Percentiles rank a stretch among this genome's conserved stretches.
phyloP scores from a whole-genome alignment of 2,888 invertebrate species.

The Boloria euphrosyne region DNA sequence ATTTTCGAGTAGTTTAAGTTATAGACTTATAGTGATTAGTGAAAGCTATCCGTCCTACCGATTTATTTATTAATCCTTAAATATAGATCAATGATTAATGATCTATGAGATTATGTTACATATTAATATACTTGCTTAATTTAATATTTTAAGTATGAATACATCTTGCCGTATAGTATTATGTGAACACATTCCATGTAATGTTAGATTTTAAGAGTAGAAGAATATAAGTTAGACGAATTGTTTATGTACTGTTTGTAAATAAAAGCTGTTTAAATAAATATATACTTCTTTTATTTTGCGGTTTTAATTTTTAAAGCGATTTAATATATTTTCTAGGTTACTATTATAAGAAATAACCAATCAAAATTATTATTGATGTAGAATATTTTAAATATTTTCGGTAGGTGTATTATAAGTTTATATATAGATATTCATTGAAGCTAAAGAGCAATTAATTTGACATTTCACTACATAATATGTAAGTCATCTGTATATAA shows the following conservation, averaged over 20 bases:
- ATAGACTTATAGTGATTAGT: conserved; percentile 45
- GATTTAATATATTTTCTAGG: background rate
- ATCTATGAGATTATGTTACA: conserved; percentile 14
- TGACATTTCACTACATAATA: no score
- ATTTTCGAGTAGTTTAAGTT: conserved; percentile 33
- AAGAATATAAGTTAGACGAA: conserved; percentile 22
- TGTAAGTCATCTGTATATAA: no score
- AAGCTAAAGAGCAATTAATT: no score
- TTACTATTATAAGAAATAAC: background rate
- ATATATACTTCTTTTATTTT: conserved; percentile 27
- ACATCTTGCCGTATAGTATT: conserved; percentile 79
- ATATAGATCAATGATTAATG: conserved; percentile 12
- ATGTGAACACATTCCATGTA: conserved; percentile 39
- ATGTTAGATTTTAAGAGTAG: conserved; percentile 14
- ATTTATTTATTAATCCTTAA: conserved; percentile 43
- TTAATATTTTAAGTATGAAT: conserved; percentile 31
- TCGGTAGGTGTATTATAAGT: no score
- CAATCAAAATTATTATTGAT: no score
- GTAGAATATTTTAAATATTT: no score
- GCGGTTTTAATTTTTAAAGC: background rate
- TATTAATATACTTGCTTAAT: conserved; percentile 20
- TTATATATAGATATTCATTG: no score
- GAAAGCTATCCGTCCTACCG: conserved; percentile 75
- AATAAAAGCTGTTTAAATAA: conserved; percentile 66
- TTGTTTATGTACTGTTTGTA: conserved; percentile 61